A percentile compares a stretch with the other conserved stretches of the same genome.
Conservation (phyloP, 92 coral and sea anemone species). For the Parazoanthus darwini region DNA sequence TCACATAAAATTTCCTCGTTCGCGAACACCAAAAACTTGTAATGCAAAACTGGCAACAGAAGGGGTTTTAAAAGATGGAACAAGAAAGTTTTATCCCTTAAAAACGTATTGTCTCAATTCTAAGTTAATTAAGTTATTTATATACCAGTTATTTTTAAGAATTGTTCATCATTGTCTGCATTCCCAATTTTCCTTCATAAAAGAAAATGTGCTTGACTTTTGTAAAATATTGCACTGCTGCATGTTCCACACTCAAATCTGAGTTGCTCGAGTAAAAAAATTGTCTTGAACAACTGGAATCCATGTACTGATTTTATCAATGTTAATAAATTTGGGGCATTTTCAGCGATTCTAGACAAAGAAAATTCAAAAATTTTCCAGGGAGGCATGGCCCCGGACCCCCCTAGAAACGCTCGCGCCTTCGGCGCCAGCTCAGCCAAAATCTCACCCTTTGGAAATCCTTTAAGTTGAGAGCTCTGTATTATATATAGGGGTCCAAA, state of each 20-base stretch:
- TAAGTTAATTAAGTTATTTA: too few relatives aligned
- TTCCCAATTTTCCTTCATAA: neutral
- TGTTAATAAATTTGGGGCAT: slow-evolving; percentile 21
- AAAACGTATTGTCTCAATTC: neutral
- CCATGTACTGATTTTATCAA: slow-evolving; percentile 6
- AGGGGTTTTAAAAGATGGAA: neutral
- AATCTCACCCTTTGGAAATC: too few relatives aligned
- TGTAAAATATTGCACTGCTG: neutral
- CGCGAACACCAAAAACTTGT: slow-evolving; percentile 1
- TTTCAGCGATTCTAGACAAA: slow-evolving; percentile 12
- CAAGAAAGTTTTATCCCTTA: slow-evolving; percentile 18
- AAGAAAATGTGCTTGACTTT: slow-evolving; percentile 14
- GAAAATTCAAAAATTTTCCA: neutral
- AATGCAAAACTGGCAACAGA: neutral
- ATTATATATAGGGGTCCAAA: too few relatives aligned
- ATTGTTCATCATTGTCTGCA: too few relatives aligned
- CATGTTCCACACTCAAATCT: slow-evolving; percentile 23
- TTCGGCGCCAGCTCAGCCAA: too few relatives aligned
- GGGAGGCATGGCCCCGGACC: too few relatives aligned
- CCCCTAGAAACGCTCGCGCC: too few relatives aligned
- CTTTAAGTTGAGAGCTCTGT: too few relatives aligned
- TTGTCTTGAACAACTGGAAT: slow-evolving; percentile 14
- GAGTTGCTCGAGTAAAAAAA: slow-evolving; percentile 7
- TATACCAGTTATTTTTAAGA: too few relatives aligned
- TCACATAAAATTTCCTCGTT: neutral